Base-by-base conservation (phyloP, 1,140 invertebrate species). In the Propsilocerus akamusi region DNA sequence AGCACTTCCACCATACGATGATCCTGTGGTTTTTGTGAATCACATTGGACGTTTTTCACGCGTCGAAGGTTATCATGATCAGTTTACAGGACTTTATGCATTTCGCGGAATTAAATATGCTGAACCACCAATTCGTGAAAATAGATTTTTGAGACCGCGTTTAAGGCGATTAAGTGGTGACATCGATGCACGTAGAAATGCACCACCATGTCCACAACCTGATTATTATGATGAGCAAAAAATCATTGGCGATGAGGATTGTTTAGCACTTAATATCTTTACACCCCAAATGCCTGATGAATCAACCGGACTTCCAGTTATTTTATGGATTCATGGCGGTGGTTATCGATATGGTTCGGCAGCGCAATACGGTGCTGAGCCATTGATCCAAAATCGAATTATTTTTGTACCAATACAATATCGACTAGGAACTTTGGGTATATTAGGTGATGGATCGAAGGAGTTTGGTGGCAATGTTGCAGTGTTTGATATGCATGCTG, bases 331-430 rank as follows among this genome's bases (percentile, higher is more conserved):
- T 52, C 76, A 78, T 53, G 74, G 75, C 3, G 76, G 76, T 14
- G 73, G 72, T 48, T 77, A 76, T 57, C 61, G 73, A 49, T 70
- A 69, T 57, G 82, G 80, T 4, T 78, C 79, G 0, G 74, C 78
- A 0, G 72, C 71, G 4, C 74, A 80, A 50, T 81, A 80, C 57
- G 74, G 73, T 53, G 72, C 75, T 41, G 62, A 63, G 50, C 68
- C 78, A 49, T 62, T 83, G 11, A 68, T 80, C 2, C 70, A 74
- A 8, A 72, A 81, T 56, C 71, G 74, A 14, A 63, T 83, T 20
- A 74, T 90, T 12, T 71, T 90, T 2, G 83, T 89, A 1, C 79
- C 83, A 0, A 76, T 88, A 22, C 86, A 90, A 54, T 90, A 90
- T 55, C 71, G 86, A 52, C 66, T 89, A 11, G 86, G 86, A 41